Evolutionary conservation across 1,140 invertebrate species (phyloP), one percentile per base, ranked within the genome.

Genomic region (Epicauta chinensis): DNA sequence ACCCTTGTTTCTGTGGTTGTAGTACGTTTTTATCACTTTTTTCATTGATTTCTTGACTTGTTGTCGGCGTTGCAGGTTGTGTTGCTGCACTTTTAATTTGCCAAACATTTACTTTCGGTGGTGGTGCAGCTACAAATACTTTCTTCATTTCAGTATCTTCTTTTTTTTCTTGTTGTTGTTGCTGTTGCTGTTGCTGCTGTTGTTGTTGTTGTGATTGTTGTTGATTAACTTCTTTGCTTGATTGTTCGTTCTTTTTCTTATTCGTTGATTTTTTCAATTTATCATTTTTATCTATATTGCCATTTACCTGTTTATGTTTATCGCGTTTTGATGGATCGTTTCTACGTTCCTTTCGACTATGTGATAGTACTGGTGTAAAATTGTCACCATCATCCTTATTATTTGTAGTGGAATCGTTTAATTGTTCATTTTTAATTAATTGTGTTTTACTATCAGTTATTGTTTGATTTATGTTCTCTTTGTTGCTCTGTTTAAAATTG

Each of bases 101-200:
- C 78, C 78, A 80, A 43, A 76, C 75, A 65, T 80, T 80, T 41
- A 77, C 75, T 70, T 79, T 78, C 1, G 78, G 78, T 51, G 79
- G 71, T 7, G 77, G 78, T 16, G 78, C 78, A 59, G 76, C 77
- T 4, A 80, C 77, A 65, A 79, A 80, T 15, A 74, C 70, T 64
- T 77, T 78, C 64, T 76, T 78, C 0, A 70, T 70, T 50, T 75
- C 64, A 30, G 40, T 47, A 44, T 52, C 40, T 14, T 59, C 52
- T 29, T 65, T 61, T 16, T 59, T 71, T 2, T 61, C 49, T 44
- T 61, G 39, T 37, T 51, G 34, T 15, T 38, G 63, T 58, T 17
- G 64, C 53, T 43, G 66, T 66, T 31, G 55, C 56, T 48, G 69
- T 66, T 41, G 55, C 61, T 15, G 29, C 23, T 67, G 41, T 11